Evolutionary conservation across 2,113 vertebrate species (phyloP), one percentile per base, ranked within the genome.

Genomic region (Ciconia maguari): DNA sequence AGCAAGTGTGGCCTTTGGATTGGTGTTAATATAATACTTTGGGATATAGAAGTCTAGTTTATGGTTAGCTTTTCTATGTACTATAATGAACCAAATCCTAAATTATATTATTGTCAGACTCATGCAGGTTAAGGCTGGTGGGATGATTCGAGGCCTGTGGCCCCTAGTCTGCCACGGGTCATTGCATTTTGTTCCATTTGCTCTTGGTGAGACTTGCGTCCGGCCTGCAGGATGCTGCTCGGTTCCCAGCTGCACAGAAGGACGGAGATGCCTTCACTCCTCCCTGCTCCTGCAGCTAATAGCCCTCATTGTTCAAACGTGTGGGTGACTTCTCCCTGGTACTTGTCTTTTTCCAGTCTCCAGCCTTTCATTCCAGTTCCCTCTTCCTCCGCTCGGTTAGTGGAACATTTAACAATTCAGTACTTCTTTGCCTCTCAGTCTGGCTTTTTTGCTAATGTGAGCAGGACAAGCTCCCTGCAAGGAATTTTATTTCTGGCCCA

Each of bases 221-320:
- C 27, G 61, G 34, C 32, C 11, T 1, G 1, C 9, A 36, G 52
- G 54, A 52, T 54, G 34, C 34, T 38, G 4, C 34, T 62, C 0
- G 3, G 24, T 21, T 83, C 57, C 51, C 30, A 41, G 36, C 15
- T 76, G 44, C 60, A 13, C 42, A n/a, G 78, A 41, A 16, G 57
- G 51, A 62, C 4, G 15, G 21, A 38, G 52, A 36, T 26, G 5
- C 11, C 30, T 65, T 29, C 19, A 3, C 14, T 38, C 34, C 26
- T 83, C 24, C 19, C 27, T 55, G 16, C 15, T 69, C 38, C 55
- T 25, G 62, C 5, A 4, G 29, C 27, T 13, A 13, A 32, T 51
- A 1, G 2, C 1, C 2, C 36, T 62, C 12, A 2, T 15, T 54
- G 29, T 18, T 66, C 48, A 21, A 11, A 13, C 0, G 2, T 0